These are phyloP conservation scores for Drosophila ohnishii DNA, from an alignment of 1,140 invertebrate genomes.

Conservation along the genomic window DNA sequence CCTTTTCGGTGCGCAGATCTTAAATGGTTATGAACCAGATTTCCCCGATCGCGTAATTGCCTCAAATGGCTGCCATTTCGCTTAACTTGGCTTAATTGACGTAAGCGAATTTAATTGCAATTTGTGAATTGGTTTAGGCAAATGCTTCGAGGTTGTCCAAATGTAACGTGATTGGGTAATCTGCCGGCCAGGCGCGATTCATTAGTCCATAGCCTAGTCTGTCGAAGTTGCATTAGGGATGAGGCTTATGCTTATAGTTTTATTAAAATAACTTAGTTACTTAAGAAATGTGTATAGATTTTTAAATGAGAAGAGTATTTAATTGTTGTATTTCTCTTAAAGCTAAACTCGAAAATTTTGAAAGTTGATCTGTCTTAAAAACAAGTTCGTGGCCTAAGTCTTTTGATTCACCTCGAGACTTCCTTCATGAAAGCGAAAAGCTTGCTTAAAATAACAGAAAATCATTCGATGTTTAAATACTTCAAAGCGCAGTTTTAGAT, in stretches of 20 bases:
- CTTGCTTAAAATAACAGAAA: neutral
- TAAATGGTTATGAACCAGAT: conserved; percentile 56
- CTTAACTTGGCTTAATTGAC: conserved; percentile 30
- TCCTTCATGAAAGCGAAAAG: neutral
- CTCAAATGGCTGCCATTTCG: conserved; percentile 50
- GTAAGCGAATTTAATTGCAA: conserved; percentile 42
- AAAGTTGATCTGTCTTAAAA: conserved; percentile 1
- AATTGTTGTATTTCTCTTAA: neutral
- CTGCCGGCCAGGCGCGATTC: conserved; percentile 29
- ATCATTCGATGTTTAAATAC: neutral
- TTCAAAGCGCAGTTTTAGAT: neutral
- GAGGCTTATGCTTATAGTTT: neutral
- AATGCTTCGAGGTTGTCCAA: conserved; percentile 40
- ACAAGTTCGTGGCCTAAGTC: conserved; percentile 13
- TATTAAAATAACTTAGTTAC: neutral
- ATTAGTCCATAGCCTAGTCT: conserved; percentile 5
- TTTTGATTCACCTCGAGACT: conserved; percentile 5
- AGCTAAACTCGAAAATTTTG: neutral
- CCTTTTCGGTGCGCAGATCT: conserved; percentile 30
- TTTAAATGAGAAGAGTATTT: neutral
- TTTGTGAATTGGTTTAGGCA: conserved; percentile 46
- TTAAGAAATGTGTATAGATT: neutral
- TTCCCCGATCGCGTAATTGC: conserved; percentile 37
- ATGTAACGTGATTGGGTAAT: conserved; percentile 44
- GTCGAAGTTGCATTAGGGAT: neutral